Evolutionary conservation across 2,797 vertebrate genomes (phyloP), one percentile per base, ranked within the genome.

Genomic region (Aeoliscus strigatus): DNA sequence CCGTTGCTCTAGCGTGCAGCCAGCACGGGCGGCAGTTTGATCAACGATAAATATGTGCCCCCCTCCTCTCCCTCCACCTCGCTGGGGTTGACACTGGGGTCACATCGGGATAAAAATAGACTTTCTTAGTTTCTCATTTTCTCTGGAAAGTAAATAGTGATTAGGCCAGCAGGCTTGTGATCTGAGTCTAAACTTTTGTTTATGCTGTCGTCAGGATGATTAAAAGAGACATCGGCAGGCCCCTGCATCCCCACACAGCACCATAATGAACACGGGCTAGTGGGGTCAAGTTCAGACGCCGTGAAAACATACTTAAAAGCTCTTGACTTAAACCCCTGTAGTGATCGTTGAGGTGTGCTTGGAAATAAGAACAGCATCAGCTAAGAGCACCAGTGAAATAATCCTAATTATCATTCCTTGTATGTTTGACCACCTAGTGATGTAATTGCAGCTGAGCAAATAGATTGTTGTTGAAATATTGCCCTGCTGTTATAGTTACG

Each of bases 401-500:
- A 79, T 84, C 70, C 59, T 66, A 77, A 84, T 83, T 71, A 84
- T 77, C 66, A 75, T 80, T 76, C 53, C 60, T 6, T 53, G 44
- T 63, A 73, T 33, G 70, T 73, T 75, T 60, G 65, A 77, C 73
- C 76, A 82, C 70, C 76, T 76, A 41, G 75, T 82, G 81, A 84
- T 80, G 79, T 81, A 73, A 86, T 79, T 64, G 70, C 81, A 86
- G 82, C 82, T 86, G 81, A 82, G 73, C 66, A 83, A 84, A 84
- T 50, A 86, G 64, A 75, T 82, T 84, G 74, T 81, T 81, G 70
- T 66, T 83, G 79, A 85, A 83, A 78, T 80, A 77, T 79, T 60
- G 73, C 70, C 77, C 63, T 13, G 63, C 73, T 79, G 77, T 79
- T 81, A 53, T 70, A 75, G 70, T 75, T 70, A 70, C 49, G 64